Conservation (phyloP, 37 sponge, comb jelly and placozoan species). For the Beroe ovata region DNA sequence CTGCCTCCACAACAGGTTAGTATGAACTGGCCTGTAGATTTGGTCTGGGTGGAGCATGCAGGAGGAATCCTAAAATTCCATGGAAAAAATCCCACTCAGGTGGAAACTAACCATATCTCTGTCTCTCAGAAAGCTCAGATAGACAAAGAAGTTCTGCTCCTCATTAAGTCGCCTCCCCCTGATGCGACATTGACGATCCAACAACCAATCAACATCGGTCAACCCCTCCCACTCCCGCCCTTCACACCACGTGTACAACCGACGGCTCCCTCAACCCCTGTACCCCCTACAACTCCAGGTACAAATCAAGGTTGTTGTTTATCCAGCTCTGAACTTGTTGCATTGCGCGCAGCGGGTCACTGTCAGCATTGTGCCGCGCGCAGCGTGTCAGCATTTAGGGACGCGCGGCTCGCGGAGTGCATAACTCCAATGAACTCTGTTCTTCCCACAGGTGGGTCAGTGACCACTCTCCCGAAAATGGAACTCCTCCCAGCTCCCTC, state of each 20-base stretch:
- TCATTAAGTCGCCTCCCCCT: constrained; percentile 52
- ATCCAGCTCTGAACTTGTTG: too few relatives aligned
- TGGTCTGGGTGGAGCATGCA: too few relatives aligned
- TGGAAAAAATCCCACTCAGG: too few relatives aligned
- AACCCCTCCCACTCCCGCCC: constrained; percentile 42
- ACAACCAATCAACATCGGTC: constrained; percentile 50
- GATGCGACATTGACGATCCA: constrained; percentile 48
- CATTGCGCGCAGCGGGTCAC: too few relatives aligned
- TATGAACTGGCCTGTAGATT: too few relatives aligned
- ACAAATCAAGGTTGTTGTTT: too few relatives aligned
- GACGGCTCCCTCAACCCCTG: constrained; percentile 1
- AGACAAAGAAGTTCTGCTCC: constrained; percentile 57
- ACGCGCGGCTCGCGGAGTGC: too few relatives aligned
- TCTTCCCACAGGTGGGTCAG: neutral
- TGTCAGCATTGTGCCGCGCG: too few relatives aligned
- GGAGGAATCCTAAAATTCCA: too few relatives aligned
- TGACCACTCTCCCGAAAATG: neutral
- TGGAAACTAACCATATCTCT: too few relatives aligned
- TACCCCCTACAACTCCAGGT: constrained; percentile 11
- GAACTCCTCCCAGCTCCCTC: neutral
- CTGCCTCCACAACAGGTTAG: constrained; percentile 24
- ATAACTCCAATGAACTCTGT: too few relatives aligned
- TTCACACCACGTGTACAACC: constrained; percentile 49
- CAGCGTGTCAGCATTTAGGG: too few relatives aligned
- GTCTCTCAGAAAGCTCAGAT: constrained; percentile 52